A percentile compares a stretch with the other conserved stretches of the same genome.
phyloP scores from a whole-genome alignment of 2,797 vertebrate species.

The Buceros bicornis region DNA sequence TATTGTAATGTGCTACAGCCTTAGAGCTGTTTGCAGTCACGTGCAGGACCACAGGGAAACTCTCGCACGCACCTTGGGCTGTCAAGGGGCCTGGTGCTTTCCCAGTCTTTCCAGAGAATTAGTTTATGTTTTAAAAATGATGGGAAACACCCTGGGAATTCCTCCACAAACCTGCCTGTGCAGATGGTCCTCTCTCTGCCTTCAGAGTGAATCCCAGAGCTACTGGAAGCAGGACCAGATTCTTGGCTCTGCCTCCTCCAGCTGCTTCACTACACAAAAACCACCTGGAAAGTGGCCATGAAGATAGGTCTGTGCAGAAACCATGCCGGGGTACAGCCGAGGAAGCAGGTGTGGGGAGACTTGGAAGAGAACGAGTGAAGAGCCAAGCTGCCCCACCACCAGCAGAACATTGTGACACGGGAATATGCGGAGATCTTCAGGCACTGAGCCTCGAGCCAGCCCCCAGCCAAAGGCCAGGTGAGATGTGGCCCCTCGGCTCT shows the following conservation, averaged over 20 bases:
- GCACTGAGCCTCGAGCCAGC: background rate
- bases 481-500: background rate
- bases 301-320: slow-evolving; percentile 47
- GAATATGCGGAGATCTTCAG: too few species aligned
- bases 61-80: background rate
- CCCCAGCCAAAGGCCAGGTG: background rate
- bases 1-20: background rate
- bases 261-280: slow-evolving; percentile 18
- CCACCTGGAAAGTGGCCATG: slow-evolving; percentile 58
- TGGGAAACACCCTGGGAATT: slow-evolving; percentile 66
- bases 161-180: slow-evolving; percentile 53
- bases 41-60: slow-evolving; percentile 24
- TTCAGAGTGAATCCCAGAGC: slow-evolving; percentile 31
- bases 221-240: slow-evolving; percentile 30
- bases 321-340: background rate
- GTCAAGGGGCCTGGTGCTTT: slow-evolving; percentile 29
- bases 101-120: slow-evolving; percentile 9
- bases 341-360: slow-evolving; percentile 11
- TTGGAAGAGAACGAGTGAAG: background rate
- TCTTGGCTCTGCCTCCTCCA: slow-evolving; percentile 20
- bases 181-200: slow-evolving; percentile 65
- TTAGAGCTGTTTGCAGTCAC: background rate
- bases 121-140: slow-evolving; percentile 32
- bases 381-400: background rate
- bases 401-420: background rate